Evolutionary conservation across 2,797 vertebrate species (phyloP).

Genomic region (Arctocebus calabarensis): DNA sequence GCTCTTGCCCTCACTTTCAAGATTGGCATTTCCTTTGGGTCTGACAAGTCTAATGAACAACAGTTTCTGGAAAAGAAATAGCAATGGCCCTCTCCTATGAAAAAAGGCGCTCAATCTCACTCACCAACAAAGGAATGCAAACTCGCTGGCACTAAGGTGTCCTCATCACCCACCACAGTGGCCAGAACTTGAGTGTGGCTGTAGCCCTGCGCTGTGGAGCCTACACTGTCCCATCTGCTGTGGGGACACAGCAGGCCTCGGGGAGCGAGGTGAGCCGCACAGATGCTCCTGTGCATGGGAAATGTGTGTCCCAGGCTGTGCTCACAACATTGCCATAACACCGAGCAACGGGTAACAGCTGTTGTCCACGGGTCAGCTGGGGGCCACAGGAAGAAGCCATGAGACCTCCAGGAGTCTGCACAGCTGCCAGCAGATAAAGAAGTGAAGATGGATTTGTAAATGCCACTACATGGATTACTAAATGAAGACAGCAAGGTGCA

Average conservation of each 20-base stretch:
- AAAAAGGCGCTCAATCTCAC: neutral
- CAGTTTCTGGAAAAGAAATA: neutral
- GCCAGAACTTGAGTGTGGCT: neutral
- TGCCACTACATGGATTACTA: accelerated
- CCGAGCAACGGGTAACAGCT: neutral
- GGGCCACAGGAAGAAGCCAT: neutral
- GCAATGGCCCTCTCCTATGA: no score
- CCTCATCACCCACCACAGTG: neutral
- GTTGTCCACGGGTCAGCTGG: accelerated
- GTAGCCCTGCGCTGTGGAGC: no score
- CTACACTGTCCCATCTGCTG: neutral
- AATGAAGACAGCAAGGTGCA: neutral
- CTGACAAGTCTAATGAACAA: neutral
- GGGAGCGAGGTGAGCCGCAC: neutral
- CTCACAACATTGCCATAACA: neutral
- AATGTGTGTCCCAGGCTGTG: neutral
- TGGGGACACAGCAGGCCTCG: neutral
- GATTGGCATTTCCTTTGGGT: neutral
- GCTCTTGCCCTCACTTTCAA: neutral
- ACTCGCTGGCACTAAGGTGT: neutral
- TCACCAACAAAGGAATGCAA: neutral
- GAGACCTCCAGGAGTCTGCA: no score
- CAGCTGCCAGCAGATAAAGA: neutral
- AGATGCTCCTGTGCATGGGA: neutral
- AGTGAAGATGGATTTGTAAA: neutral